Conservation (phyloP, 2,888 invertebrate genomes). For the Eremobia ochroleuca region DNA sequence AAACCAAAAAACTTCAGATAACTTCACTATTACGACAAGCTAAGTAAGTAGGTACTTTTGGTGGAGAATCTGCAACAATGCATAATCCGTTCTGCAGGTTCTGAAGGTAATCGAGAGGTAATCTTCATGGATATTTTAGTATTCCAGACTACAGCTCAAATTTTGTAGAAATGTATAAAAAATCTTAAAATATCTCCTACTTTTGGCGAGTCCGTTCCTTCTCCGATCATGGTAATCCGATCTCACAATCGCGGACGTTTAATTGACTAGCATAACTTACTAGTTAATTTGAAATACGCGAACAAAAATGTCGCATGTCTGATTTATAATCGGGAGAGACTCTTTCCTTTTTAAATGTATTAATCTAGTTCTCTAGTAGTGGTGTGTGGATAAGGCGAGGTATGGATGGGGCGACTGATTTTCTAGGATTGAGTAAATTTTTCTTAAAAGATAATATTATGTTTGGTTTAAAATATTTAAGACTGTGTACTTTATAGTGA, state of each 20-base stretch:
- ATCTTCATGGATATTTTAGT: background rate
- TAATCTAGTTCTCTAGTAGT: conserved; percentile 55
- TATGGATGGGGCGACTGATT: background rate
- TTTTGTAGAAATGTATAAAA: background rate
- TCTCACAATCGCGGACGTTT: conserved; percentile 71
- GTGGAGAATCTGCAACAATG: background rate
- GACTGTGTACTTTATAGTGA: background rate
- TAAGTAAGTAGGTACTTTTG: background rate
- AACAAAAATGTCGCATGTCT: conserved; percentile 63
- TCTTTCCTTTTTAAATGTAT: conserved; percentile 71
- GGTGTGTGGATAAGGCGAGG: conserved; percentile 16
- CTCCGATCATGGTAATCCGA: conserved; percentile 54
- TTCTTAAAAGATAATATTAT: background rate
- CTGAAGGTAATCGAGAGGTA: no score
- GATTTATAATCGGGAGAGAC: conserved; percentile 72
- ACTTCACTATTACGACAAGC: background rate
- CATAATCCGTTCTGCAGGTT: background rate
- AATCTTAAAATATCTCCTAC: background rate
- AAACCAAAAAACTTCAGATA: background rate
- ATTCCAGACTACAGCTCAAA: background rate
- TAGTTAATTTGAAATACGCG: conserved; percentile 77
- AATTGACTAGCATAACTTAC: conserved; percentile 80
- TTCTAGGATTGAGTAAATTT: background rate
- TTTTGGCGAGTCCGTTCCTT: conserved; percentile 59
- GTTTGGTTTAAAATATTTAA: background rate